phyloP scores from a whole-genome alignment of 2,888 invertebrate genomes.

The Drosophila recens region DNA sequence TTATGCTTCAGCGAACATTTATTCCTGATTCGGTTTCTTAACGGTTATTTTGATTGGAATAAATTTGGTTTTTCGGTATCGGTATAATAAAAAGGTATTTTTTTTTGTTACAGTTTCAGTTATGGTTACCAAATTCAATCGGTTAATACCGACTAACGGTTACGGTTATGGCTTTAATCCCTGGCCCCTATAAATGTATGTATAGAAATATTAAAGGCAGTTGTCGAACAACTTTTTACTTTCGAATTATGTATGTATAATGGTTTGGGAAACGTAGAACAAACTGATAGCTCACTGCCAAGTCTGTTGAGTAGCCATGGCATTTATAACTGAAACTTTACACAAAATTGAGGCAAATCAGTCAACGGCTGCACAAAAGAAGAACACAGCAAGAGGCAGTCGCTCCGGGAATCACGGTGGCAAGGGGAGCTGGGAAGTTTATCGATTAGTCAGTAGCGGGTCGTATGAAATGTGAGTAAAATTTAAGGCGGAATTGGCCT shows the following conservation, averaged over 20 bases:
- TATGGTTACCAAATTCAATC: too few species aligned
- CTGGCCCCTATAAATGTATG: too few species aligned
- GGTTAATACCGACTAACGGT: too few species aligned
- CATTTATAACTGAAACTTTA: conserved; percentile 10
- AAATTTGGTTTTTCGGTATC: too few species aligned
- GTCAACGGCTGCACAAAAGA: conserved; percentile 11
- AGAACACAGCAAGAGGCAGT: neutral
- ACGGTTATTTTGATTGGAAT: too few species aligned
- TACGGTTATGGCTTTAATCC: too few species aligned
- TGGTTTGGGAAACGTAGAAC: neutral
- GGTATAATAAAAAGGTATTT: too few species aligned
- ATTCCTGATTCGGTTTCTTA: too few species aligned
- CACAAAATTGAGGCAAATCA: conserved; percentile 29
- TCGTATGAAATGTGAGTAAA: conserved; percentile 31
- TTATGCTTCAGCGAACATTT: too few species aligned
- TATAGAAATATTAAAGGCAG: neutral
- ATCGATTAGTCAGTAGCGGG: conserved; percentile 41
- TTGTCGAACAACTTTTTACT: neutral
- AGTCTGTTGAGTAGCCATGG: conserved; percentile 10
- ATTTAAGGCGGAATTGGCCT: conserved; percentile 40
- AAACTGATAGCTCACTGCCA: conserved; percentile 15
- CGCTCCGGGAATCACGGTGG: neutral
- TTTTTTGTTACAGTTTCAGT: too few species aligned
- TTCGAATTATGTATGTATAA: neutral
- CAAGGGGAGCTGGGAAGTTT: conserved; percentile 10